Percentiles rank a stretch among this genome's conserved stretches.
Conservation (phyloP, 1,140 invertebrate genomes). For the Metopolophium dirhodum region DNA sequence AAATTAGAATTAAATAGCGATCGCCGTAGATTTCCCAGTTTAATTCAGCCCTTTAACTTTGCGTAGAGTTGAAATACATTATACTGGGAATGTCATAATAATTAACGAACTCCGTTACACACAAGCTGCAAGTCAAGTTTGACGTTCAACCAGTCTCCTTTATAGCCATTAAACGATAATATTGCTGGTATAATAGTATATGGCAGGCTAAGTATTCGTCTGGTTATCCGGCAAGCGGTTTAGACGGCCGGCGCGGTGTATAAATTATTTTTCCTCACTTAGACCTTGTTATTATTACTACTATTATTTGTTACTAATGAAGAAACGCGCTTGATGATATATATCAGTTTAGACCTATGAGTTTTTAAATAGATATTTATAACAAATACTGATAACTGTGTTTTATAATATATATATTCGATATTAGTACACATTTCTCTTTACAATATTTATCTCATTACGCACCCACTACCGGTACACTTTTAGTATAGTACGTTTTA, state of each 20-base stretch:
- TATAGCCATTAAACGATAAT: background rate
- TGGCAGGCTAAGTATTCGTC: background rate
- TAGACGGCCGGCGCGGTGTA: background rate
- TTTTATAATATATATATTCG: background rate
- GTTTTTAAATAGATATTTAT: background rate
- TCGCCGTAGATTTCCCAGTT: background rate
- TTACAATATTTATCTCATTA: background rate
- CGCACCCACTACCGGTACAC: background rate
- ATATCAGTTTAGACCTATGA: background rate
- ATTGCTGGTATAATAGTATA: background rate
- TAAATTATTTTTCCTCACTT: background rate
- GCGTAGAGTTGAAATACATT: background rate
- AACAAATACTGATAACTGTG: slow-evolving; percentile 9
- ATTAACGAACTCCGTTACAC: background rate
- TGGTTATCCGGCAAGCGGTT: background rate
- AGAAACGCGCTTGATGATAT: background rate
- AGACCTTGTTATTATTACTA: background rate
- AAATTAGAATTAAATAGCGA: background rate
- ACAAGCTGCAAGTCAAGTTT: background rate
- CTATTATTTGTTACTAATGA: slow-evolving; percentile 7
- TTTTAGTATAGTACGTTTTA: background rate
- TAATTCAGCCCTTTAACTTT: background rate
- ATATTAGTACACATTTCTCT: background rate
- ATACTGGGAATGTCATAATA: background rate
- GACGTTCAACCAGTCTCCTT: background rate